Percentiles rank a stretch among this genome's conserved stretches.
Evolutionary conservation across 2,888 invertebrate species (phyloP).

Genomic region (Microplitis deprimator): DNA sequence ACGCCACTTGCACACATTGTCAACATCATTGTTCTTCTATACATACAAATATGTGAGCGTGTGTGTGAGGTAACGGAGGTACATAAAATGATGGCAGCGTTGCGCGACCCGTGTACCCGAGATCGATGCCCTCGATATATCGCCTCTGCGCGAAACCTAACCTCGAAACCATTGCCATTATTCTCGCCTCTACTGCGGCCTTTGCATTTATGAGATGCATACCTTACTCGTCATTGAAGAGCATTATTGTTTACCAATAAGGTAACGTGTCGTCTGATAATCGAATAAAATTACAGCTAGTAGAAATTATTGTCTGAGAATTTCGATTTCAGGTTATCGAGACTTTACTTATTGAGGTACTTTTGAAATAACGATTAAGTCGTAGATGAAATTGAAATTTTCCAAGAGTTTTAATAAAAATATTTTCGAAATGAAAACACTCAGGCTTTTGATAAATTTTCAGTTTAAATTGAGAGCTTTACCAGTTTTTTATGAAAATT

Average conservation of each 20-base stretch:
- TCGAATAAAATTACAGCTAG: neutral
- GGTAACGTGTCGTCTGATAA: neutral
- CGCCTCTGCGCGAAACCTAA: neutral
- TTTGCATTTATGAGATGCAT: neutral
- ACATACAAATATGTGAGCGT: constrained; percentile 11
- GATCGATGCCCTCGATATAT: constrained; percentile 68
- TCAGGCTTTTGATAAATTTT: no score
- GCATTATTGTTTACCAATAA: neutral
- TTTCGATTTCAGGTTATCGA: no score
- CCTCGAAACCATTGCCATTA: constrained; percentile 12
- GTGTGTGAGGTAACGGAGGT: neutral
- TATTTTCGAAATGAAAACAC: no score
- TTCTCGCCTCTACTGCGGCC: neutral
- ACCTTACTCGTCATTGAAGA: neutral
- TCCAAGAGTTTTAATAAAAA: no score
- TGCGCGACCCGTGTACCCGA: constrained; percentile 61
- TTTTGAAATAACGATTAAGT: no score
- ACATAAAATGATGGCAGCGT: neutral
- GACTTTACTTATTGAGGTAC: no score
- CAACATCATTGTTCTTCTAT: constrained; percentile 8
- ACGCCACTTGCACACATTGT: constrained; percentile 5
- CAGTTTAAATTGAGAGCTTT: no score
- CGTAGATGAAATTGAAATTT: no score
- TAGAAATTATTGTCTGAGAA: no score
- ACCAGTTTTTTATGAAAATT: no score